Evolutionary conservation across 2,113 vertebrate species (phyloP), one percentile per base, ranked within the genome.

Genomic region (Alethe castanea): DNA sequence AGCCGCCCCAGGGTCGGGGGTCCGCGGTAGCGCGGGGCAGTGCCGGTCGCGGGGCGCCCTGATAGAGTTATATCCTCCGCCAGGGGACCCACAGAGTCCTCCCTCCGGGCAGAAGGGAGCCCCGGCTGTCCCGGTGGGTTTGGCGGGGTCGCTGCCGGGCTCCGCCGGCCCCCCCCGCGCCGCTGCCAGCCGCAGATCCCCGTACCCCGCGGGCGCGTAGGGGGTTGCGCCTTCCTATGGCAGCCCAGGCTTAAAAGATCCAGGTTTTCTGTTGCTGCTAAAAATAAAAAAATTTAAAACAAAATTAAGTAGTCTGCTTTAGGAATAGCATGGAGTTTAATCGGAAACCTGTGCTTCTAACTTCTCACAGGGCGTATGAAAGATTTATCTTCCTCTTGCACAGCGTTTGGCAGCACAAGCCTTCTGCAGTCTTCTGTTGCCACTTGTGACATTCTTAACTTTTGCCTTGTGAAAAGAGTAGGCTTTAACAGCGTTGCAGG

Each of bases 401-500:
- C 47, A 3, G 81, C 14, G 4, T 20, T 87, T 60, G 81, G 88
- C 64, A 36, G 36, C 38, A 1, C 14, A 14, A 91, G 31, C 48
- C 20, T 35, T 45, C 40, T 23, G 35, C 70, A 56, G 50, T 14
- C 59, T 65, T 31, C 83, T 29, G 7, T 44, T 50, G 61, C 61
- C 48, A 9, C 71, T 69, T 87, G 73, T 79, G 81, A 76, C 87
- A 28, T 36, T 56, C 62, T 47, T 36, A 56, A 96, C 65, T 93
- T 87, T 91, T 54, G 81, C 13, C 36, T 12, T 6, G 24, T 33
- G 52, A 69, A 54, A 81, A 53, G 38, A 47, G 35, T 57, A 6
- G 2, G 19, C 56, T 79, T 60, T 60, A 60, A 52, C 70, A n/a
- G 65, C 10, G 0, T 6, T 71, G 40, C 33, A 22, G 17, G 24